Percentiles rank a stretch among this genome's conserved stretches.
phyloP scores from a whole-genome alignment of 2,113 vertebrate genomes.

The Phasianus colchicus region DNA sequence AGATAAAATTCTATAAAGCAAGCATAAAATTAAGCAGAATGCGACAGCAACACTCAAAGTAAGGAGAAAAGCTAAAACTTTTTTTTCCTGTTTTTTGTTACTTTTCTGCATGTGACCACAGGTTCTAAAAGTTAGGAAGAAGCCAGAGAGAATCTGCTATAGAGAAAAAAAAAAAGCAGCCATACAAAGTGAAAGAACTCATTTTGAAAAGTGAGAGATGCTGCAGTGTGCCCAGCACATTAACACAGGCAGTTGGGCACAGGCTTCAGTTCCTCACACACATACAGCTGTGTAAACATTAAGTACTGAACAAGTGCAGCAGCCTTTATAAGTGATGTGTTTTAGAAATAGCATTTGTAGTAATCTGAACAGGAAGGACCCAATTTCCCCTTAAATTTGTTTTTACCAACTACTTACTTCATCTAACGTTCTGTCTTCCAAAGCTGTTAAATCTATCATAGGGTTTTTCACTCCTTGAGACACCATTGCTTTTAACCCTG shows the following conservation, averaged over 20 bases:
- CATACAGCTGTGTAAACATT: neutral
- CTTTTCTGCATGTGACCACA: neutral
- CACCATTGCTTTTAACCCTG: constrained; percentile 95
- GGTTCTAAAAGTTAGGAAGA: neutral
- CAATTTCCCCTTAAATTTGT: neutral
- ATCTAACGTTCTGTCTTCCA: constrained; percentile 95
- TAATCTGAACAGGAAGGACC: neutral
- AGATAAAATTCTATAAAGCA: neutral
- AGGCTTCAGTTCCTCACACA: neutral
- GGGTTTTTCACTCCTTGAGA: constrained; percentile 97
- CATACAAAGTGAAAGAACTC: neutral
- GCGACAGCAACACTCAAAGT: neutral
- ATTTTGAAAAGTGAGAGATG: neutral
- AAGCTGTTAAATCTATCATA: constrained; percentile 90
- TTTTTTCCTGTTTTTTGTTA: neutral
- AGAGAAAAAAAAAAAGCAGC: neutral
- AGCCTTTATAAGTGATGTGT: neutral
- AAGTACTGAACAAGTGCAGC: neutral
- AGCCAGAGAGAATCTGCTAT: neutral
- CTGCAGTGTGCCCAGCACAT: neutral
- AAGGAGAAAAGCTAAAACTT: neutral
- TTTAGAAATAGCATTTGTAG: neutral
- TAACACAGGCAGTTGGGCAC: neutral
- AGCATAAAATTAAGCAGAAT: neutral
- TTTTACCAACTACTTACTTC: constrained; percentile 83